A percentile compares a stretch with the other conserved stretches of the same genome.
These are phyloP conservation scores for Odobenus rosmarus DNA, from an alignment of 2,113 vertebrate genomes.

Conservation along the genomic window DNA sequence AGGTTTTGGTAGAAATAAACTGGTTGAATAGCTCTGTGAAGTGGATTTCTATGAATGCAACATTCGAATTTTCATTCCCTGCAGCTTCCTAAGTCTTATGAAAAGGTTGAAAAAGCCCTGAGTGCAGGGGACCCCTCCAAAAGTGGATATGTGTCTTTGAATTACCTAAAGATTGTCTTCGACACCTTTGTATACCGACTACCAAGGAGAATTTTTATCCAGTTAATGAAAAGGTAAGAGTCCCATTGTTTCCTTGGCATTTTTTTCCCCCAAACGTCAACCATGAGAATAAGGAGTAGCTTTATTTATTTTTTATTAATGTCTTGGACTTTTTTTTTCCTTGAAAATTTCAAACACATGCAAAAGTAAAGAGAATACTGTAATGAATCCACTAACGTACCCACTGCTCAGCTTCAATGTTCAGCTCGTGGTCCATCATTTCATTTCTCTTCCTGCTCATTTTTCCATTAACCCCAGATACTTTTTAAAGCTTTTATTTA, in stretches of 20 bases:
- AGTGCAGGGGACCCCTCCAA: slow-evolving; percentile 83
- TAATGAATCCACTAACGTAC: accelerated
- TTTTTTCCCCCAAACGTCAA: background rate
- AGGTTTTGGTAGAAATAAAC: slow-evolving; percentile 69
- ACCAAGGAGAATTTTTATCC: slow-evolving; percentile 85
- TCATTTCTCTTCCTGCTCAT: too few species aligned
- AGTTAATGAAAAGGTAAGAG: slow-evolving; percentile 88
- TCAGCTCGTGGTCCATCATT: accelerated
- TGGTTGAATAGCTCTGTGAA: slow-evolving; percentile 35
- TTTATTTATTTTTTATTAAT: slow-evolving; percentile 64
- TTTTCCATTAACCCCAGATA: background rate
- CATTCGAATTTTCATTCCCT: slow-evolving; percentile 68
- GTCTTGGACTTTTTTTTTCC: background rate
- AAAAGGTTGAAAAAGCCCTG: slow-evolving; percentile 83
- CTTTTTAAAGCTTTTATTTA: background rate
- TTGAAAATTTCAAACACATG: background rate
- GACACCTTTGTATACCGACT: slow-evolving; percentile 87
- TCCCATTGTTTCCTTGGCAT: slow-evolving; percentile 68
- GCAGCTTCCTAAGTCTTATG: slow-evolving; percentile 73
- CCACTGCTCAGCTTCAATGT: background rate
- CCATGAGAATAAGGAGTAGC: background rate
- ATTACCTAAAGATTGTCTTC: slow-evolving; percentile 87
- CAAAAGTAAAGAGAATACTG: background rate
- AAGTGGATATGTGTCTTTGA: slow-evolving; percentile 84
- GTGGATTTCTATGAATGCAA: slow-evolving; percentile 64